phyloP scores from a whole-genome alignment of 2,113 vertebrate species.

The Ciconia maguari region DNA sequence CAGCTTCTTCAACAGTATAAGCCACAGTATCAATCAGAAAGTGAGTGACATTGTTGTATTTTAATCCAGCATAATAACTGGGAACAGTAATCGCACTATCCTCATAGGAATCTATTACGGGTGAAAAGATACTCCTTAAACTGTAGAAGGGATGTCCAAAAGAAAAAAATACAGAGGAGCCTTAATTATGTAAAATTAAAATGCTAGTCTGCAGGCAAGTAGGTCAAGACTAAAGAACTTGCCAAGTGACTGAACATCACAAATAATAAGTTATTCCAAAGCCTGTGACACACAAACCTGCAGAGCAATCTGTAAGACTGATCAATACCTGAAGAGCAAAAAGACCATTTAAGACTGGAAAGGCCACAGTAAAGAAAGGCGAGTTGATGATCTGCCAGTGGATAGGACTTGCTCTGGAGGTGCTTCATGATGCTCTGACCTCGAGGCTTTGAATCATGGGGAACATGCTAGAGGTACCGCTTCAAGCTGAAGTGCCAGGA shows the following conservation, averaged over 20 bases:
- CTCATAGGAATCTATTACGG: not conserved
- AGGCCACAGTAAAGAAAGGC: not conserved
- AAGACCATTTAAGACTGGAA: not conserved
- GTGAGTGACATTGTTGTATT: not conserved
- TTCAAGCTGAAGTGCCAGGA: not conserved
- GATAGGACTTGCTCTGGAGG: not conserved
- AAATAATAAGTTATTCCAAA: not conserved
- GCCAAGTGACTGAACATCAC: not conserved
- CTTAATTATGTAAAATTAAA: not conserved
- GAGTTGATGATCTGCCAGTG: not conserved
- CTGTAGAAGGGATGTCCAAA: not conserved
- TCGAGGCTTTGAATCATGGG: fast-evolving
- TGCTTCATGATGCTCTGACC: not conserved
- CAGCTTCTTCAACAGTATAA: not conserved
- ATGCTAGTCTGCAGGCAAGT: not conserved
- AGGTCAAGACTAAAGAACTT: not conserved
- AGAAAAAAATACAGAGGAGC: not conserved
- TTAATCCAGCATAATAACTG: not conserved
- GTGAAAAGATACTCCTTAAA: not conserved
- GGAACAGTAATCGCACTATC: not conserved
- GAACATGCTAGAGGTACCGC: fast-evolving
- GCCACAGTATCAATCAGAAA: not conserved
- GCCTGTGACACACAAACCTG: not conserved
- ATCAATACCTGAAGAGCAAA: not conserved
- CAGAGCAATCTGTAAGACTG: not conserved